Evolutionary conservation across 2,113 vertebrate species (phyloP), one percentile per base, ranked within the genome.

Genomic region (Rhinogobius similis): DNA sequence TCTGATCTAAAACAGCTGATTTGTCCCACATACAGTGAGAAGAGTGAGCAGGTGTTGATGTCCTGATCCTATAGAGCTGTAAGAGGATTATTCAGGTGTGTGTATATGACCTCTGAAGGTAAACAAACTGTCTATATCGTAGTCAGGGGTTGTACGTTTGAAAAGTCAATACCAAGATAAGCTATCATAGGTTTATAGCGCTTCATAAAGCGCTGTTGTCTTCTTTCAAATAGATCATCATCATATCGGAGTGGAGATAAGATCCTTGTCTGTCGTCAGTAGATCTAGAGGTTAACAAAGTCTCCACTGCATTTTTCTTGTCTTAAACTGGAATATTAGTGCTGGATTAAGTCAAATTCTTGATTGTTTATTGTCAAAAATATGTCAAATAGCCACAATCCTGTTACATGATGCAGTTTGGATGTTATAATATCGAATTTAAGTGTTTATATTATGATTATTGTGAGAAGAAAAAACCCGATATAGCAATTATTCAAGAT

Each of bases 131-230:
- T 69, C 73, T 13, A 66, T 71, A 55, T 50, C 64, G 36, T 14
- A 26, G 61, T 5, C 55, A 5, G 65, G 26, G 13, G 76, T 75
- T 73, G 44, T 56, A 4, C 44, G 16, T 18, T n/a, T 78, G 70
- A 65, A 10, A 77, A 44, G 52, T 66, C 20, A 10, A 58, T 38
- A 58, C 32, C 55, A 70, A 36, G 82, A 79, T 76, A 77, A 79
- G 73, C 66, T 23, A 75, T 72, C 65, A 23, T 23, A 41, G 38
- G 61, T 75, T 80, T 80, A 83, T 62, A 32, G 76, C 78, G 56
- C 38, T 75, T 27, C 38, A 68, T 80, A 73, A 23, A 29, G 72
- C 38, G 4, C 14, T 58, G 68, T 81, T 82, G 76, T 81, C 41
- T 65, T 38, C n/a, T 65, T 29, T 66, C 26, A 62, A 50, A 61